Conservation (phyloP, 1,140 invertebrate species). For the Anoplolepis gracilipes region DNA sequence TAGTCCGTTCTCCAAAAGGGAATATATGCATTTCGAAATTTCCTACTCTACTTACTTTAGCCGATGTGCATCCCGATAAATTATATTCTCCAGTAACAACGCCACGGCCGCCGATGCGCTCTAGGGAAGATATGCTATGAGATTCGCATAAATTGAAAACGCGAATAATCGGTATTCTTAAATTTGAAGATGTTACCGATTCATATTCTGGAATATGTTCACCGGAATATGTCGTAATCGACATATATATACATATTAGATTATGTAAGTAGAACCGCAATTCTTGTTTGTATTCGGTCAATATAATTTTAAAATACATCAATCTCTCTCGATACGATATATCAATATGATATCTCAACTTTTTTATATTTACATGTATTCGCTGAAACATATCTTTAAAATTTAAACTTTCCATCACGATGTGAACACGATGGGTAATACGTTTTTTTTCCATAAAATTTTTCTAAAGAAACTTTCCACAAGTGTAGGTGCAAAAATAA, state of each 20-base stretch:
- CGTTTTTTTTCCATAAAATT: not conserved
- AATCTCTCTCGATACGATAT: not conserved
- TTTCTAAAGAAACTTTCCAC: not conserved
- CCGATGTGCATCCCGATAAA: conserved; percentile 25
- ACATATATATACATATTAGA: too few relatives aligned
- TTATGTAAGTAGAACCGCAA: not conserved
- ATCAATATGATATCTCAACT: not conserved
- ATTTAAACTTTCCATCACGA: conserved; percentile 29
- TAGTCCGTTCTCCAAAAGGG: conserved; percentile 35
- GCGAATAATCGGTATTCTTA: conserved; percentile 16
- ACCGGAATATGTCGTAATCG: not conserved
- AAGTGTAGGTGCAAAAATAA: conserved; percentile 10
- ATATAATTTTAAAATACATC: conserved; percentile 2
- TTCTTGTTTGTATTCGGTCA: not conserved
- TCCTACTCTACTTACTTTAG: conserved; percentile 45
- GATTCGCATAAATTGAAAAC: conserved; percentile 18
- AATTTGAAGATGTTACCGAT: conserved; percentile 1
- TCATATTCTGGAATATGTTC: conserved; percentile 7
- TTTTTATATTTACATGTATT: not conserved
- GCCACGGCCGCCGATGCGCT: not conserved
- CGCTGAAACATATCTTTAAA: not conserved
- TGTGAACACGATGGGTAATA: not conserved
- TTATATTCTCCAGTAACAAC: conserved; percentile 41
- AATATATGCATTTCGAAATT: conserved; percentile 50
- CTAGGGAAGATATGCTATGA: not conserved